Base-by-base conservation (phyloP, 1,140 invertebrate genomes). In the Aphis gossypii region DNA sequence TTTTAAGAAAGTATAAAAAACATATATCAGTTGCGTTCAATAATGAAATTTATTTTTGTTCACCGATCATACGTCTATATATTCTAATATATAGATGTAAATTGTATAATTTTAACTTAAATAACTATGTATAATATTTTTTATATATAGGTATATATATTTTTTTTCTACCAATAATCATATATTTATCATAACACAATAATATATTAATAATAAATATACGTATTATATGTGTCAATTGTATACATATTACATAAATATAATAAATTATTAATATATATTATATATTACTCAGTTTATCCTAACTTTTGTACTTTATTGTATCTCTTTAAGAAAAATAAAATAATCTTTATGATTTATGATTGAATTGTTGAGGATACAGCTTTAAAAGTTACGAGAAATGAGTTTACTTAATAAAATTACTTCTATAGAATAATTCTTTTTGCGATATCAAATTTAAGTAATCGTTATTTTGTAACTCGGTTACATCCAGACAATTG, bases 401-500 rank as follows among this genome's bases (percentile, higher is more conserved):
- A 89, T 35, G 23, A 87, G 44, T 51, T 87, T 51, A 86, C 41
- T 86, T 86, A 86, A 30, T 86, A 86, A 25, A 48, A 86, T 48
- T 87, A 87, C 84, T 46, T 25, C 30, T 30, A 25, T 48, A 87
- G 44, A 46, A 30, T 87, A 46, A 30, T 87, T 87, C 30, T 87
- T 46, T n/a, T 87, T 46, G 48, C 23, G 20, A 48, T 48, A 87
- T 48, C 44, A 48, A 30, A 87, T 87, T 89, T 89, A 54, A 89
- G 48, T 51, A 38, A 89, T 89, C 46, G 48, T 87, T 87, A 87
- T 87, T 48, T 48, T 48, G 46, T 87, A 87, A 48, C 30, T 87
- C 25, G 7, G n/a, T 87, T 87, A 51, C 46, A n/a, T 87, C 46
- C 86, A 87, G 86, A 87, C 44, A 48, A 48, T 48, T 87, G 86